phyloP scores from a whole-genome alignment of 2,888 invertebrate species.

The Emmelina monodactyla region DNA sequence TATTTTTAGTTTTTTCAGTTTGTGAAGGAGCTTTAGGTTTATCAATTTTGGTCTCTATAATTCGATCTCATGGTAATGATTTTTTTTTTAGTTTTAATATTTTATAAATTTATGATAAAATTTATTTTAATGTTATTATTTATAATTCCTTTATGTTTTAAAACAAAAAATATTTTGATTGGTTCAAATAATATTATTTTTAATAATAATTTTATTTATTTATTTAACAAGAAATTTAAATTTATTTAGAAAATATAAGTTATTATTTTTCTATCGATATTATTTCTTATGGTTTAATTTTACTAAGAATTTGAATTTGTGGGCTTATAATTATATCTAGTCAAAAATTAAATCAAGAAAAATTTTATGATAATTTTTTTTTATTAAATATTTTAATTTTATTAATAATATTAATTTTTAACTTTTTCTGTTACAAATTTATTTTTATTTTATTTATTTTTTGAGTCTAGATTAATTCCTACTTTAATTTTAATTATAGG shows the following conservation, averaged over 20 bases:
- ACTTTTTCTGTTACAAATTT: constrained; percentile 67
- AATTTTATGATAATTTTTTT: constrained; percentile 59
- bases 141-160: constrained; percentile 61
- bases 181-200: constrained; percentile 58
- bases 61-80: constrained; percentile 71
- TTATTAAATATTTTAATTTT: constrained; percentile 58
- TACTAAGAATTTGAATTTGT: constrained; percentile 69
- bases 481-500: constrained; percentile 72
- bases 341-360: constrained; percentile 43
- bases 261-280: constrained; percentile 57
- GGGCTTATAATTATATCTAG: constrained; percentile 67
- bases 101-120: constrained; percentile 67
- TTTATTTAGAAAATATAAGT: constrained; percentile 40
- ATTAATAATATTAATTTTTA: constrained; percentile 60
- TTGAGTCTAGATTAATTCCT: constrained; percentile 73
- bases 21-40: constrained; percentile 72
- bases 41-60: constrained; percentile 68
- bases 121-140: constrained; percentile 52
- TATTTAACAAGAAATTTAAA: constrained; percentile 32
- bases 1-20: constrained; percentile 70
- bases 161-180: constrained; percentile 57
- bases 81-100: constrained; percentile 67
- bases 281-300: constrained; percentile 61
- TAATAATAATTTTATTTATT: constrained; percentile 56
- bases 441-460: constrained; percentile 75